Evolutionary conservation across 2,888 invertebrate species (phyloP).

Genomic region (Dolomedes plantarius): DNA sequence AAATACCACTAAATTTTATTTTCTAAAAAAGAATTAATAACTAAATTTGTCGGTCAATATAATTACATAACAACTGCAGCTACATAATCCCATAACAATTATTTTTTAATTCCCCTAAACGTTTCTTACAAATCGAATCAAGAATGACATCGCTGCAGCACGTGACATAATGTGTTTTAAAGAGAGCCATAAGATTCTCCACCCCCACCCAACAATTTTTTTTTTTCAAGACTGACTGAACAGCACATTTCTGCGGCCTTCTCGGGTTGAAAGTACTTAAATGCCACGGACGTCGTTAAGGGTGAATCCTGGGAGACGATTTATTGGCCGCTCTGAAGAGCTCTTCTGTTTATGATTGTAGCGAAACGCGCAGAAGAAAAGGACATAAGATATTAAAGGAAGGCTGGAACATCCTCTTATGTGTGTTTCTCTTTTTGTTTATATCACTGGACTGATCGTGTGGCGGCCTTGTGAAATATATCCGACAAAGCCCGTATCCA

Average conservation of each 20-base stretch:
- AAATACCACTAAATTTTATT: too few species aligned
- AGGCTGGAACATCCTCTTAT: too few species aligned
- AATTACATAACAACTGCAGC: too few species aligned
- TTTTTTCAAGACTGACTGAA: background rate
- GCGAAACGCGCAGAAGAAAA: slow-evolving; percentile 17
- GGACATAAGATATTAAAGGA: background rate
- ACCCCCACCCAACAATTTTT: too few species aligned
- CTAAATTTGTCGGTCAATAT: too few species aligned
- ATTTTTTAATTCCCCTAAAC: too few species aligned
- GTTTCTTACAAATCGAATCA: background rate
- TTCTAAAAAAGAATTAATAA: too few species aligned
- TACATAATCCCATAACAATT: too few species aligned
- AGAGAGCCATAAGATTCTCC: slow-evolving; percentile 8
- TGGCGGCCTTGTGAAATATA: too few species aligned
- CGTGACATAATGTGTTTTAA: background rate
- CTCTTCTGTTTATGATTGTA: slow-evolving; percentile 47
- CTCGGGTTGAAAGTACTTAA: slow-evolving; percentile 35
- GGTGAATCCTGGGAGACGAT: slow-evolving; percentile 19
- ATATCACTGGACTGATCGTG: too few species aligned
- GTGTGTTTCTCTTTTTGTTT: too few species aligned
- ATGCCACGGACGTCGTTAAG: slow-evolving; percentile 32
- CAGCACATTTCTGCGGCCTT: background rate
- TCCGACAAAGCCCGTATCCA: too few species aligned
- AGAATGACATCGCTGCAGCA: background rate
- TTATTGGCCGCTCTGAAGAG: slow-evolving; percentile 36